Evolutionary conservation across 2,888 invertebrate genomes (phyloP).

Genomic region (Spodoptera exigua): DNA sequence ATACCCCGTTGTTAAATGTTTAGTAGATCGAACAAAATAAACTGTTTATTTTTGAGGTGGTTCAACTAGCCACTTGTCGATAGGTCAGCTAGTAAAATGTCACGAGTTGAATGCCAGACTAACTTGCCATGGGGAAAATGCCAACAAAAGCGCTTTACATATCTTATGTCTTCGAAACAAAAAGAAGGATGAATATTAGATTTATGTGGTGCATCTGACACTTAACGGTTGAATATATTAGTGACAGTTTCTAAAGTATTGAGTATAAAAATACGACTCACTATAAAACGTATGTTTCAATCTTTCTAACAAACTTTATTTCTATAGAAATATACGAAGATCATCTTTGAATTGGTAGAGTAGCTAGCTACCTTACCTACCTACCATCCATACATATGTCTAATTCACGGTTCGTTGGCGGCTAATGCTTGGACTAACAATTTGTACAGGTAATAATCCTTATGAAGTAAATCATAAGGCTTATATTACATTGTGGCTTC

Average conservation of each 20-base stretch:
- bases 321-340: neutral
- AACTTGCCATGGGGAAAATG: constrained; percentile 25
- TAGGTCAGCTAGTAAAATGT: constrained; percentile 43
- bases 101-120: constrained; percentile 40
- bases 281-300: constrained; percentile 18
- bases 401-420: constrained; percentile 28
- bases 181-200: constrained; percentile 33
- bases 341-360: constrained; percentile 10
- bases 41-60: constrained; percentile 41
- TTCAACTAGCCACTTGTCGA: constrained; percentile 33
- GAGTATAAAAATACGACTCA: constrained; percentile 11
- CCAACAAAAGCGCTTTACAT: constrained; percentile 33
- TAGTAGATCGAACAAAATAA: constrained; percentile 25
- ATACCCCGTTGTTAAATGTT: constrained; percentile 24
- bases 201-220: constrained; percentile 38
- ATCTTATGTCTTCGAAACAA: constrained; percentile 28
- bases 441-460: constrained; percentile 10
- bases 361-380: no score
- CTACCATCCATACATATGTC: constrained; percentile 7
- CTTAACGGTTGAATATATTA: constrained; percentile 27
- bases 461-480: constrained; percentile 10
- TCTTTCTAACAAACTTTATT: constrained; percentile 1
- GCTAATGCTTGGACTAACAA: constrained; percentile 17
- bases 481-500: constrained; percentile 22
- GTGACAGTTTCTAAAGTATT: constrained; percentile 13